These are phyloP conservation scores for Diplazon laetatorius DNA, from an alignment of 2,888 invertebrate species.

Conservation along the genomic window DNA sequence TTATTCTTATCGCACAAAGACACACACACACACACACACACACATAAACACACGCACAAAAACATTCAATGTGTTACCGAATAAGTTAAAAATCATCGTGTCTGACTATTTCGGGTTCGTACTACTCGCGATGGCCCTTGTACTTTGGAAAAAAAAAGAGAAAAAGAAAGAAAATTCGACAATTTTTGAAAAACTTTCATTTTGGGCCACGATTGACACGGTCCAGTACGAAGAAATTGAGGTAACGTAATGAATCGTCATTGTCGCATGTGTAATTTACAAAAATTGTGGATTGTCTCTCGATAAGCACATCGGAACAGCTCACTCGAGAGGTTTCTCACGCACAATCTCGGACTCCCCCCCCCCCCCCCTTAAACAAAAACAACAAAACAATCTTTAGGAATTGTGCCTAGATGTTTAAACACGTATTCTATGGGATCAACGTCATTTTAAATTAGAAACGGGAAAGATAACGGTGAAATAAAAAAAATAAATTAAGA, in stretches of 20 bases:
- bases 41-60: no score
- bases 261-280: conserved; percentile 17
- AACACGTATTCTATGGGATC: conserved; percentile 79
- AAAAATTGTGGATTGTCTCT: conserved; percentile 47
- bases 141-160: not conserved
- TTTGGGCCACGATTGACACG: not conserved
- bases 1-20: conserved; percentile 26
- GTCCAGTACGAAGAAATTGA: conserved; percentile 15
- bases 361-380: no score
- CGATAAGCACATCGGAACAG: conserved; percentile 20
- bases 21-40: not conserved
- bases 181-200: not conserved
- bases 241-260: not conserved
- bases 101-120: not conserved
- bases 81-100: not conserved
- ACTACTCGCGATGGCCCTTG: not conserved
- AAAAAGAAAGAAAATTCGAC: not conserved
- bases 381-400: conserved; percentile 80
- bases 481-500: no score
- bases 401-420: conserved; percentile 80
- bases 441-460: conserved; percentile 74
- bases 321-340: conserved; percentile 67
- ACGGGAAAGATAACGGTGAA: conserved; percentile 52
- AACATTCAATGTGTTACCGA: no score
- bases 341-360: conserved; percentile 77